phyloP scores from a whole-genome alignment of 2,113 vertebrate species.

The Hylia prasina region DNA sequence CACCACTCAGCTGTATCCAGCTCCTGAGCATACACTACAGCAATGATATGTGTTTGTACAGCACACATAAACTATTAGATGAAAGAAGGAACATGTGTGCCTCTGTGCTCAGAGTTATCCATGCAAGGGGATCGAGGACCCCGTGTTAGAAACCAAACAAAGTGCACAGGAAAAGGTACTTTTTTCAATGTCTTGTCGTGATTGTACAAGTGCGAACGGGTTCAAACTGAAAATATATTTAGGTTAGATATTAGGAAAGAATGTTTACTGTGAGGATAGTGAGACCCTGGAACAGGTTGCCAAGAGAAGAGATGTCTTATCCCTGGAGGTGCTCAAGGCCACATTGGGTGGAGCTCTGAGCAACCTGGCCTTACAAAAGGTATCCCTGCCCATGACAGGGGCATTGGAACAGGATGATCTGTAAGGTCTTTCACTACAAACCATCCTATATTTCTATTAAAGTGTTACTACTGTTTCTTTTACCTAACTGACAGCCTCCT shows the following conservation, averaged over 20 bases:
- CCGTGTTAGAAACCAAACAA: background rate
- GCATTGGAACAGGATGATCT: background rate
- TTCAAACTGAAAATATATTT: background rate
- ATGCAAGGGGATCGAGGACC: background rate
- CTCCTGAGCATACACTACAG: rapidly evolving
- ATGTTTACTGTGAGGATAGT: background rate
- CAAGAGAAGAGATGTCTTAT: background rate
- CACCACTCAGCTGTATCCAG: background rate
- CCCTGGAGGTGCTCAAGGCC: background rate
- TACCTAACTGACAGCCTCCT: background rate
- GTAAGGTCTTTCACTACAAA: background rate
- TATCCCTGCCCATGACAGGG: rapidly evolving
- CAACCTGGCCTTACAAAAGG: background rate
- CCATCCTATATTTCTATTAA: background rate
- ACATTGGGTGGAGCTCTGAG: background rate
- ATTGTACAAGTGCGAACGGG: rapidly evolving
- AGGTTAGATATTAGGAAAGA: background rate
- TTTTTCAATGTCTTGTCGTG: background rate
- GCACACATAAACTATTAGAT: background rate
- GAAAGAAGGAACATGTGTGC: background rate
- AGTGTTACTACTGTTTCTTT: background rate
- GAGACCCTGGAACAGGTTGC: background rate
- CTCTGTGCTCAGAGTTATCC: background rate
- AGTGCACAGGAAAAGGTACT: no score
- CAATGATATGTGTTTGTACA: background rate